Percentiles rank a stretch among this genome's conserved stretches.
Conservation (phyloP, 1,140 invertebrate genomes). For the Papilio polyxenes region DNA sequence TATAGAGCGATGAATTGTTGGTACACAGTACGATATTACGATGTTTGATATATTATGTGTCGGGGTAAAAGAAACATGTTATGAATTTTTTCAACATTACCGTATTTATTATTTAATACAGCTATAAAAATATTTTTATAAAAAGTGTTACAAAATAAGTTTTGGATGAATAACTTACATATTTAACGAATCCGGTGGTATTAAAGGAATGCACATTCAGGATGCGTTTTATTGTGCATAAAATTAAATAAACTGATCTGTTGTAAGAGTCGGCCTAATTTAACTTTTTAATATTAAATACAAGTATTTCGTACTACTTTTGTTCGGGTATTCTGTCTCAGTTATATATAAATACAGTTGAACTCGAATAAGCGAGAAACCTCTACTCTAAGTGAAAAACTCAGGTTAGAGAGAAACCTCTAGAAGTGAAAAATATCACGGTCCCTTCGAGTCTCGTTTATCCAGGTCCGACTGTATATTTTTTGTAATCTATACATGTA, state of each 20-base stretch:
- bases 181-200: background rate
- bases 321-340: background rate
- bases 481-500: too few relatives aligned
- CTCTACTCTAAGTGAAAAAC: too few relatives aligned
- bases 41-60: constrained; percentile 11
- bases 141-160: background rate
- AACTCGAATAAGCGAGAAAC: too few relatives aligned
- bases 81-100: background rate
- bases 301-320: background rate
- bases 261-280: background rate
- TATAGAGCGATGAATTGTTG: constrained; percentile 4
- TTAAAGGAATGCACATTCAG: background rate
- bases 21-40: background rate
- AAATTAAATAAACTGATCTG: background rate
- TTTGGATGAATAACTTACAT: background rate
- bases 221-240: background rate
- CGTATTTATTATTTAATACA: background rate
- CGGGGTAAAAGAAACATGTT: background rate
- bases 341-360: too few relatives aligned
- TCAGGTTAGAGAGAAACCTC: too few relatives aligned
- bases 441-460: too few relatives aligned
- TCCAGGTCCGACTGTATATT: too few relatives aligned
- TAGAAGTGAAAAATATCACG: too few relatives aligned
- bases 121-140: constrained; percentile 1
- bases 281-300: background rate